Evolutionary conservation across 2,113 vertebrate species (phyloP).

Genomic region (Platichthys flesus): DNA sequence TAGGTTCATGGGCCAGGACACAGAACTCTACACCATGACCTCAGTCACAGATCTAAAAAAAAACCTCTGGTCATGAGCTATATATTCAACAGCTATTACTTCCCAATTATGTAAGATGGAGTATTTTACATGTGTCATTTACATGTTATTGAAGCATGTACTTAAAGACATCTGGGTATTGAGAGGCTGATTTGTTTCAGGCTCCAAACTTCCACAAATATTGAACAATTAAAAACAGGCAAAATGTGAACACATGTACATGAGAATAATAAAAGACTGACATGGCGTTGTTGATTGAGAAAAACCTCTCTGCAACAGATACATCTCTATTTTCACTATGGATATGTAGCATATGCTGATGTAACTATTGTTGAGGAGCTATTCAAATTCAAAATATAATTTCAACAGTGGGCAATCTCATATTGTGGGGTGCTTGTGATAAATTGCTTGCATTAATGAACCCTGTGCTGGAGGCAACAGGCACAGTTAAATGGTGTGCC

Average conservation of each 20-base stretch:
- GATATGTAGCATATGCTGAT: conserved; percentile 6
- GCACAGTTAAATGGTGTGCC: conserved; percentile 17
- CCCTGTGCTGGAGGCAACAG: conserved; percentile 28
- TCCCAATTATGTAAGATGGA: neutral
- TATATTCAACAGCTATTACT: neutral
- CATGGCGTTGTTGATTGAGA: conserved; percentile 18
- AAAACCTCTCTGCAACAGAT: conserved; percentile 31
- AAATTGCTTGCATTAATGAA: conserved; percentile 60
- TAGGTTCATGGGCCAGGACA: neutral
- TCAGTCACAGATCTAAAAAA: conserved; percentile 13
- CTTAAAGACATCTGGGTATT: neutral
- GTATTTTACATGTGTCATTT: neutral
- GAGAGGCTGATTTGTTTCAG: neutral
- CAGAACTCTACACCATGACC: neutral
- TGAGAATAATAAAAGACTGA: conserved; percentile 3
- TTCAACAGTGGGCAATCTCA: conserved; percentile 46
- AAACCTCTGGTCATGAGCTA: neutral
- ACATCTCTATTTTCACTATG: conserved; percentile 5
- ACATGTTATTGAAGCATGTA: neutral
- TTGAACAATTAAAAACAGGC: neutral
- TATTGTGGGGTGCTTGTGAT: conserved; percentile 33
- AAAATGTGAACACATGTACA: conserved; percentile 11
- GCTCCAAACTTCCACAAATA: neutral
- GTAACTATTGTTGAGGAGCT: conserved; percentile 32
- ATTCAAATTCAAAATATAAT: conserved; percentile 45